Evolutionary conservation across 2,888 invertebrate genomes (phyloP), one percentile per base, ranked within the genome.

Genomic region (Epinotia ramella): DNA sequence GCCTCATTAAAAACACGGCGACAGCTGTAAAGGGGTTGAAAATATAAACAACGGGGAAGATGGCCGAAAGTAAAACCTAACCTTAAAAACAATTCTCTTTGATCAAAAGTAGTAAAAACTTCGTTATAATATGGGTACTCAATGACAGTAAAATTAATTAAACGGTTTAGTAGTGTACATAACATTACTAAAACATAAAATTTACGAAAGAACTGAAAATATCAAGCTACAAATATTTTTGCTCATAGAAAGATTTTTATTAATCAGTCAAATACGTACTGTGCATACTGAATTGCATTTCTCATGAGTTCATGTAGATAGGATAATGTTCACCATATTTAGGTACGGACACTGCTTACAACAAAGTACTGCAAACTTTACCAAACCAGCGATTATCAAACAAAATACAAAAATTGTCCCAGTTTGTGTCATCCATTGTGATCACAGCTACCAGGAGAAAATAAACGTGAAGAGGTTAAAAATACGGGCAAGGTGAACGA

Each of bases 381-480:
- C 4, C 13, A 46, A 46, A 46, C 3, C 13, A 46, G 46, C 46
- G 46, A 46, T 13, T 13, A 46, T 46, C 13, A 46, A 46, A 46
- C 2, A 53, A 53, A 40, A 33, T 33, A 33, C 9, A 40, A 40
- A 40, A 9, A 40, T 40, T 40, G 9, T 1, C 33, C 33, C 33
- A 33, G 33, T 9, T 53, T 16, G 53, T n/a, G 7, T 6, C 62
- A 16, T 44, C 6, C 57, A 56, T 64, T 91, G 89, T 89, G 90
- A 89, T 88, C 89, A 87, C 89, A 90, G 90, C 90, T 90, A 91
- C 86, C 84, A 85, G 84, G 84, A 84, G 84, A 86, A 86, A 84
- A 86, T 87, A 87, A 83, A 79, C 88, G 87, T 89, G 87, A 89
- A 89, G 88, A 89, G 90, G 89, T 76, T 76, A 73, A 73, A 70